These are phyloP conservation scores for Abramis brama DNA, from an alignment of 2,113 vertebrate species.

Conservation along the genomic window DNA sequence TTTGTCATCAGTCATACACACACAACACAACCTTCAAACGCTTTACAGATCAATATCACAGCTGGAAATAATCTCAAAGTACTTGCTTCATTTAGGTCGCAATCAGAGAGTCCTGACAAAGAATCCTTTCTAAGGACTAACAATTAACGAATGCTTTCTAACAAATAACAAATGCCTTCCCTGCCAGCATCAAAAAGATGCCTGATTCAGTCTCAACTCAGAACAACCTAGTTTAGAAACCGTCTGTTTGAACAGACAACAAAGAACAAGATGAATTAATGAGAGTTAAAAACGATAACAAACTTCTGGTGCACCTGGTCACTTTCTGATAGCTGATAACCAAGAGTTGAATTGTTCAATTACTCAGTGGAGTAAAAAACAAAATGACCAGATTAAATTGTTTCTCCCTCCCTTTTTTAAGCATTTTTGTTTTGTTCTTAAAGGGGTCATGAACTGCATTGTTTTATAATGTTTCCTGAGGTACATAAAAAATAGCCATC, in stretches of 20 bases:
- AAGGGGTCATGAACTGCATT: no score
- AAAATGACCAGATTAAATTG: neutral
- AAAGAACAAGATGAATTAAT: slow-evolving; percentile 21
- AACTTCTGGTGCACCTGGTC: slow-evolving; percentile 13
- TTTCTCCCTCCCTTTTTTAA: neutral
- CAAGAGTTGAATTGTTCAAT: neutral
- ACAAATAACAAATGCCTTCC: neutral
- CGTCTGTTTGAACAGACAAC: slow-evolving; percentile 21
- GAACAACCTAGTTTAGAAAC: slow-evolving; percentile 25
- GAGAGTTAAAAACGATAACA: neutral
- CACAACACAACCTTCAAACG: neutral
- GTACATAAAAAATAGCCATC: no score
- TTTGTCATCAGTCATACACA: slow-evolving; percentile 16
- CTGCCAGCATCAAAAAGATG: neutral
- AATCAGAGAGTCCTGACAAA: slow-evolving; percentile 55
- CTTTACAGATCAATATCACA: slow-evolving; percentile 51
- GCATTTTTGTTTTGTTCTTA: no score
- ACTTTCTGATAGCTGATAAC: slow-evolving; percentile 5
- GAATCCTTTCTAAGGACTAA: slow-evolving; percentile 29
- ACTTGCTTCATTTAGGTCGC: slow-evolving; percentile 35
- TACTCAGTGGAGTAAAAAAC: neutral
- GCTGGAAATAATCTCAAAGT: slow-evolving; percentile 49
- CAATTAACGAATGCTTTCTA: neutral
- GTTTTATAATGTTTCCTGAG: no score
- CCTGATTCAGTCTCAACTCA: slow-evolving; percentile 23